These are phyloP conservation scores for Agonopterix alstromeriana DNA, from an alignment of 2,888 invertebrate species.

Conservation along the genomic window DNA sequence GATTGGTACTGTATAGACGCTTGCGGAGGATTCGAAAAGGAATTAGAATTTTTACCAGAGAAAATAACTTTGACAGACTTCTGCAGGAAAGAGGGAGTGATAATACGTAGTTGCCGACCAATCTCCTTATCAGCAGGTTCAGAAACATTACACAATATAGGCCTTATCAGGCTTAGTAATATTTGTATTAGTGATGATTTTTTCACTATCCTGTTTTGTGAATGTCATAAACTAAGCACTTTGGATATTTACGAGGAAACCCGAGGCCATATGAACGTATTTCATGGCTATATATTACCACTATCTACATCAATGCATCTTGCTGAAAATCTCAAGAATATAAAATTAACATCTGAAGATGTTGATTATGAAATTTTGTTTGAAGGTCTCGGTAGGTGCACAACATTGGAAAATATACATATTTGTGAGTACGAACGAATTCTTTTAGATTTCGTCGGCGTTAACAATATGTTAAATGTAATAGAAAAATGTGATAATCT, in stretches of 20 bases:
- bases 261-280: conserved; percentile 13
- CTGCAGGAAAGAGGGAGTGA: conserved; percentile 25
- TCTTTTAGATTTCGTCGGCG: conserved; percentile 9
- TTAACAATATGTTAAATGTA: conserved; percentile 15
- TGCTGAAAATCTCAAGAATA: conserved; percentile 25
- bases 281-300: conserved; percentile 17
- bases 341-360: conserved; percentile 31
- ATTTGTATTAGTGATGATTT: conserved; percentile 26
- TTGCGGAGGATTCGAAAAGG: conserved; percentile 26
- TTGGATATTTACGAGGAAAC: conserved; percentile 31
- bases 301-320: conserved; percentile 22
- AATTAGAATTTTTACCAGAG: conserved; percentile 20
- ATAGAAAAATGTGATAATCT: conserved; percentile 25
- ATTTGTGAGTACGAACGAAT: conserved; percentile 32
- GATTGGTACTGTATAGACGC: conserved; percentile 35
- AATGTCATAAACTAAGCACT: conserved; percentile 24
- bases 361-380: conserved; percentile 31
- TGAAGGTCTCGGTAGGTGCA: conserved; percentile 23
- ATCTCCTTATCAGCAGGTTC: conserved; percentile 19
- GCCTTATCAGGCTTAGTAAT: conserved; percentile 29
- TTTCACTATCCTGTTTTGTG: conserved; percentile 24
- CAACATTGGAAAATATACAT: conserved; percentile 31
- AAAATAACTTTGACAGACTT: conserved; percentile 32
- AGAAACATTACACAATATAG: conserved; percentile 20
- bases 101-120: conserved; percentile 18